Percentiles rank a stretch among this genome's conserved stretches.
Evolutionary conservation across 2,888 invertebrate genomes (phyloP).

Genomic region (Amaurobius ferox): DNA sequence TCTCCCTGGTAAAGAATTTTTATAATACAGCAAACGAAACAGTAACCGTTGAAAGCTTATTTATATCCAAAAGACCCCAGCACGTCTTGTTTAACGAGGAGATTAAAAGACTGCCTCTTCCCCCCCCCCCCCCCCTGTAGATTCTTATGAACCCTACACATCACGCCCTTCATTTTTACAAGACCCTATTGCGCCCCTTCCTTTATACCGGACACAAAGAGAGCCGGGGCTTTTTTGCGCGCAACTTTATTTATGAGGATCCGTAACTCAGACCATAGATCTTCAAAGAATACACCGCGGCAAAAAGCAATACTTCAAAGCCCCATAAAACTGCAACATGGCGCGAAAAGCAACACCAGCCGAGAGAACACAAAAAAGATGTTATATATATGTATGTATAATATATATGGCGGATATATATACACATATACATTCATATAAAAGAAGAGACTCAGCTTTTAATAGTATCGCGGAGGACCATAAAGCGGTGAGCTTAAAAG

Average conservation of each 20-base stretch:
- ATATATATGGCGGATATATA: constrained; percentile 42
- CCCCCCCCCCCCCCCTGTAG: neutral
- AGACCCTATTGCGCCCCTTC: constrained; percentile 24
- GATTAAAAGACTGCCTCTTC: no score
- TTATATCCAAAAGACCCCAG: neutral
- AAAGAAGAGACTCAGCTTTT: constrained; percentile 59
- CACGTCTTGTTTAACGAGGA: no score
- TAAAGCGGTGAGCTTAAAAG: constrained; percentile 63
- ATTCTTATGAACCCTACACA: constrained; percentile 36
- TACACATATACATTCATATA: constrained; percentile 29
- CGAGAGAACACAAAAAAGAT: constrained; percentile 10
- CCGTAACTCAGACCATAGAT: constrained; percentile 45
- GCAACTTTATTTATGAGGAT: constrained; percentile 34
- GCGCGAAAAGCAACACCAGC: constrained; percentile 14
- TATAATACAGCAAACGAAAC: no score
- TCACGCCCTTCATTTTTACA: constrained; percentile 28
- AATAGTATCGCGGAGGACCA: constrained; percentile 64
- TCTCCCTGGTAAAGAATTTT: no score
- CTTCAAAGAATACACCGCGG: constrained; percentile 16
- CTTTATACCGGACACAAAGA: constrained; percentile 9
- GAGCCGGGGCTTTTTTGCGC: neutral
- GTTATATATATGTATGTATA: constrained; percentile 25
- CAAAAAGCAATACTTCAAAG: constrained; percentile 52
- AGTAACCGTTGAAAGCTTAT: no score
- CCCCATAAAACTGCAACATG: constrained; percentile 6